Base-by-base conservation (phyloP, 1,140 invertebrate genomes). In the Drosophila sp. region DNA sequence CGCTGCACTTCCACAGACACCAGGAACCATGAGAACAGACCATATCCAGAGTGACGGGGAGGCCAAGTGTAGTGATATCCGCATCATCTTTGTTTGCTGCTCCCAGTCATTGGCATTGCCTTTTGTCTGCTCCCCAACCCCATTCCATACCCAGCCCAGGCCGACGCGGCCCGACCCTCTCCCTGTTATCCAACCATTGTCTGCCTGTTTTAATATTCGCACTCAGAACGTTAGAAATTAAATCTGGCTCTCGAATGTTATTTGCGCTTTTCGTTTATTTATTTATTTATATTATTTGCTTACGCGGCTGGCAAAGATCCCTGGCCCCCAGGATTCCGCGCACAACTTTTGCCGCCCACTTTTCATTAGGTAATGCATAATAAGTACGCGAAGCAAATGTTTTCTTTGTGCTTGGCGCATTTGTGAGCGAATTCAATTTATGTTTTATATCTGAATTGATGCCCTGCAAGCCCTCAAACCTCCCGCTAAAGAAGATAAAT, bases 281-380 rank as follows among this genome's bases (percentile, higher is more conserved):
- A 85, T 86, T 89, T 89, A 89, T 89, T 89, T 89, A 89, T 86
- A 89, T 86, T 86, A 83, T 89, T 86, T 86, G 84, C 80, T 86
- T 86, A 83, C 76, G 79, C 79, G 74, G 74, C 76, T 71, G 66
- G 62, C 68, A 38, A 8, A 40, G 8, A 38, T 38, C 40, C 25
- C 27, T 27, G 38, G 44, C 62, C 17, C 29, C 44, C 38, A n/a
- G 17, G 0, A 17, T 17, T 0, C 17, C 17, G 17, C 0, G 17
- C 17, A 17, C 17, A 17, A 17, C 17, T 40, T 54, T 64, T 62
- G 23, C 32, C 30, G 64, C 79, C 79, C 84, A 83, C 69, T 83
- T 87, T 89, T 89, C 84, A 89, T 89, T 89, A 89, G 77, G 80
- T 89, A 89, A 89, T 89, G 84, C 84, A 89, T 72, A 89, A 78